These are phyloP conservation scores for Listronotus oregonensis DNA, from an alignment of 1,140 invertebrate species.

Conservation along the genomic window DNA sequence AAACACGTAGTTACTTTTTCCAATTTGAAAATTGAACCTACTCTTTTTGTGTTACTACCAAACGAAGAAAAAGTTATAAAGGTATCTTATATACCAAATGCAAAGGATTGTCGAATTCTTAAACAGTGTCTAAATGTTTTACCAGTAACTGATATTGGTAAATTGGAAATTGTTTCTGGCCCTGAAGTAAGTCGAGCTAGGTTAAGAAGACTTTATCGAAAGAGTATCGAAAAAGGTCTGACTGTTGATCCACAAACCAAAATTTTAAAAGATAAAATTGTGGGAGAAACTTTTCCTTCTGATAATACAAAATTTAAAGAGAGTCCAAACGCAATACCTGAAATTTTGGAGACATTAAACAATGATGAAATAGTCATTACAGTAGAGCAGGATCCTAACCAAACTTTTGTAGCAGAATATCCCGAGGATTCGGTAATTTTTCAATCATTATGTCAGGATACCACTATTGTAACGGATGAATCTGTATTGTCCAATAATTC, in stretches of 20 bases:
- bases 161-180: constrained; percentile 43
- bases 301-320: constrained; percentile 43
- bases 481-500: constrained; percentile 1
- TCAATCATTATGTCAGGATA: constrained; percentile 42
- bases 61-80: constrained; percentile 39
- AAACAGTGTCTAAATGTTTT: constrained; percentile 30
- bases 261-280: constrained; percentile 39
- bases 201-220: constrained; percentile 42
- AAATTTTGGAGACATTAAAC: constrained; percentile 36
- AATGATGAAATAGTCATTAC: constrained; percentile 43
- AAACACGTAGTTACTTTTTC: constrained; percentile 52
- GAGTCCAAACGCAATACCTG: constrained; percentile 23
- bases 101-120: constrained; percentile 43
- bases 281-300: constrained; percentile 41
- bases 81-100: constrained; percentile 38
- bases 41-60: constrained; percentile 41
- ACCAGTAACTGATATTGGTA: constrained; percentile 44
- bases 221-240: constrained; percentile 35
- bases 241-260: constrained; percentile 36
- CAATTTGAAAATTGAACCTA: constrained; percentile 40
- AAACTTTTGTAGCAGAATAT: constrained; percentile 38
- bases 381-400: constrained; percentile 44
- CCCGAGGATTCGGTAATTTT: constrained; percentile 44
- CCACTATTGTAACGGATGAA: constrained; percentile 21
- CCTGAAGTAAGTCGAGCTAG: constrained; percentile 46